Conservation (phyloP, 2,888 invertebrate species). For the Drosophila nr. perissopoda region DNA sequence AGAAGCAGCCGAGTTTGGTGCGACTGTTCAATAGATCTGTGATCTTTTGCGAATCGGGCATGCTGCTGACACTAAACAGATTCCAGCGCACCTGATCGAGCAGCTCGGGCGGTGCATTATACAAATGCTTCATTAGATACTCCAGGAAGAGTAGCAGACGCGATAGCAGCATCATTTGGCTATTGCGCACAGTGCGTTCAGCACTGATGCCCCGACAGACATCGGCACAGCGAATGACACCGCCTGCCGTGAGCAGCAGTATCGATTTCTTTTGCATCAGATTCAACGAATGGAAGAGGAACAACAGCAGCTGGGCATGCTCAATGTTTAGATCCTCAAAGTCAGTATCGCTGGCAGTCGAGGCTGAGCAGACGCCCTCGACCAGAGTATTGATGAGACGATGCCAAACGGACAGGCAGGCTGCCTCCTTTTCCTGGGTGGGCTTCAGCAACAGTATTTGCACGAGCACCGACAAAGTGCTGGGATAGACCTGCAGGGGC, state of each 20-base stretch:
- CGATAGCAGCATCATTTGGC: conserved; percentile 93
- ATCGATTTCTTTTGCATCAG: conserved; percentile 98
- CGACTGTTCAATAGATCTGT: conserved; percentile 85
- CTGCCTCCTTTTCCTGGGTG: conserved; percentile 94
- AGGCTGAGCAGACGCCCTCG: conserved; percentile 89
- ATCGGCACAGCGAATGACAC: conserved; percentile 89
- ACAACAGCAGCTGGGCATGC: conserved; percentile 96
- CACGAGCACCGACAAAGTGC: conserved; percentile 93
- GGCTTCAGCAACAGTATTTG: conserved; percentile 93
- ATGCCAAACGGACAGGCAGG: conserved; percentile 96
- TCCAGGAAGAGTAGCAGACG: conserved; percentile 94
- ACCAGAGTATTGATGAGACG: conserved; percentile 94
- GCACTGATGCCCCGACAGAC: conserved; percentile 86
- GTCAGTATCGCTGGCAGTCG: conserved; percentile 80
- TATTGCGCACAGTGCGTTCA: conserved; percentile 84
- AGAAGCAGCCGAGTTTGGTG: conserved; percentile 89
- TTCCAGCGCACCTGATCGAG: conserved; percentile 96
- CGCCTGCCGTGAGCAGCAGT: conserved; percentile 92
- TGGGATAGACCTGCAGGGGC: conserved; percentile 91
- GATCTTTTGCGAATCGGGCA: conserved; percentile 87
- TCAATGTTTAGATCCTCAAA: conserved; percentile 95
- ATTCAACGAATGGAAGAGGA: conserved; percentile 97
- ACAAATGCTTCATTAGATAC: conserved; percentile 97
- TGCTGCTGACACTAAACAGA: conserved; percentile 88
- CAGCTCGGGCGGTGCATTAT: conserved; percentile 94